Evolutionary conservation across 2,888 invertebrate genomes (phyloP).

Genomic region (Cetonia aurata): DNA sequence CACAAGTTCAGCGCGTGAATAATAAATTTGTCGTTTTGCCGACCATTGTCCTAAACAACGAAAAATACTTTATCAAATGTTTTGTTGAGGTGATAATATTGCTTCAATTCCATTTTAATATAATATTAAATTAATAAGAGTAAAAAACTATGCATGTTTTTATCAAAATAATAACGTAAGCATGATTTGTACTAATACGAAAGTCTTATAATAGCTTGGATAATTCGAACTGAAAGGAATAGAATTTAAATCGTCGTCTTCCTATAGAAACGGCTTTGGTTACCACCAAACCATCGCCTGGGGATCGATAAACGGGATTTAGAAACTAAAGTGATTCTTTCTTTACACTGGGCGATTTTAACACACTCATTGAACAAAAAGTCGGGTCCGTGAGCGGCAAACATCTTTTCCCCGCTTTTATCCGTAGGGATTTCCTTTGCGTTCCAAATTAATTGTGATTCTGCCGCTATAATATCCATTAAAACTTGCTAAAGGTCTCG

Average conservation of each 20-base stretch:
- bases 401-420: constrained; percentile 43
- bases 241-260: constrained; percentile 59
- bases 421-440: constrained; percentile 37
- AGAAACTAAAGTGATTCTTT: constrained; percentile 58
- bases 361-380: constrained; percentile 45
- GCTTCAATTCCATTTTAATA: too few species aligned
- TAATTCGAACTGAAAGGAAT: constrained; percentile 54
- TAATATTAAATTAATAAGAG: too few species aligned
- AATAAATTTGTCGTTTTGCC: too few species aligned
- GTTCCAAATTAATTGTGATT: constrained; percentile 41
- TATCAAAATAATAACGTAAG: too few species aligned
- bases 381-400: constrained; percentile 39
- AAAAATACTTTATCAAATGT: too few species aligned
- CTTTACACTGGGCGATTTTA: constrained; percentile 48
- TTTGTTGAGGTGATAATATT: too few species aligned
- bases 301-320: constrained; percentile 60
- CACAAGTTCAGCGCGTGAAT: too few species aligned
- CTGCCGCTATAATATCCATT: constrained; percentile 28
- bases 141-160: too few species aligned
- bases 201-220: constrained; percentile 56
- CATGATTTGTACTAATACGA: too few species aligned
- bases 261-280: constrained; percentile 56
- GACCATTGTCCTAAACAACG: too few species aligned
- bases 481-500: constrained; percentile 33
- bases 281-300: constrained; percentile 57